Evolutionary conservation across 2,888 invertebrate species (phyloP).

Genomic region (Oxystoma pomonae): DNA sequence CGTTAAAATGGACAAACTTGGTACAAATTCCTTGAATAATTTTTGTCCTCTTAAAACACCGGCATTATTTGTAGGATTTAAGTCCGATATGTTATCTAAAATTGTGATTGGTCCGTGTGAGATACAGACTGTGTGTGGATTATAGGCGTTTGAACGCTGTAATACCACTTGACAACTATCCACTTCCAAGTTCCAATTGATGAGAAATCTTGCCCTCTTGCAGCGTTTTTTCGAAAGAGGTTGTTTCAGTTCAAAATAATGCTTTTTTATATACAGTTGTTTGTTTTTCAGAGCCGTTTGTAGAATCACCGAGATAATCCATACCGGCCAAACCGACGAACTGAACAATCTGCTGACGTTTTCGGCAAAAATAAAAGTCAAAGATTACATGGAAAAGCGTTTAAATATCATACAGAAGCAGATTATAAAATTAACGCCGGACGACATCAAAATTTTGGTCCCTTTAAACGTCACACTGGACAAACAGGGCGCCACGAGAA

Average conservation of each 20-base stretch:
- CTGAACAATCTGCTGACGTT: constrained; percentile 38
- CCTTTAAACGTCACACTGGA: constrained; percentile 38
- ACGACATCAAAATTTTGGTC: constrained; percentile 46
- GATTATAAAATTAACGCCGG: constrained; percentile 40
- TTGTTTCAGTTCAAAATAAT: not conserved
- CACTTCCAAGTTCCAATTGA: too few relatives aligned
- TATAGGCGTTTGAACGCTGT: too few relatives aligned
- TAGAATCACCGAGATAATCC: constrained; percentile 44
- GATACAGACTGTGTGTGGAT: too few relatives aligned
- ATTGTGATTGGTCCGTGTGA: too few relatives aligned
- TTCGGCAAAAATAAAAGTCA: constrained; percentile 34
- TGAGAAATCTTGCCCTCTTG: too few relatives aligned
- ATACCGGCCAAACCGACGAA: constrained; percentile 36
- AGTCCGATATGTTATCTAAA: too few relatives aligned
- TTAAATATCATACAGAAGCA: constrained; percentile 38
- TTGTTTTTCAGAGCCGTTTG: constrained; percentile 38
- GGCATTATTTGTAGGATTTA: too few relatives aligned
- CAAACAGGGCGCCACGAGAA: constrained; percentile 28
- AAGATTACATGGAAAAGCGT: constrained; percentile 35
- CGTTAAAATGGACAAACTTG: constrained; percentile 33
- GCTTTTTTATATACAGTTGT: constrained; percentile 20
- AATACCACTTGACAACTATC: too few relatives aligned
- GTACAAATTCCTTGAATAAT: too few relatives aligned
- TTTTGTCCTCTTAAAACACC: too few relatives aligned
- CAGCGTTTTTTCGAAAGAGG: too few relatives aligned